A percentile compares a stretch with the other conserved stretches of the same genome.
These are phyloP conservation scores for Chironomus tentans DNA, from an alignment of 2,888 invertebrate species.

Conservation along the genomic window DNA sequence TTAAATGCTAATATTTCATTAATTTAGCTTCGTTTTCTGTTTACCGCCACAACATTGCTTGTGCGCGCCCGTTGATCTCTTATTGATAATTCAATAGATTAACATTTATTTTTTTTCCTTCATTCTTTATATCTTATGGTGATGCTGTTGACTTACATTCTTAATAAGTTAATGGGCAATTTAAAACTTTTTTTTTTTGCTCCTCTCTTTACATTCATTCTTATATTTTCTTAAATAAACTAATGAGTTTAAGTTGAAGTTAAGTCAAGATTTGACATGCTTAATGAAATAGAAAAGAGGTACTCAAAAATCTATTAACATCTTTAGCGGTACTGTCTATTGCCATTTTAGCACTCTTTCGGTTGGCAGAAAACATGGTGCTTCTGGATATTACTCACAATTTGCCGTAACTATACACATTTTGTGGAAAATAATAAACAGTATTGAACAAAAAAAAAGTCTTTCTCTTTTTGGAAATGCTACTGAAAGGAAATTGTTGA, in stretches of 20 bases:
- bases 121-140: no score
- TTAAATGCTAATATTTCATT: slow-evolving; percentile 17
- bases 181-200: background rate
- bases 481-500: background rate
- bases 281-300: background rate
- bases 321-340: slow-evolving; percentile 2
- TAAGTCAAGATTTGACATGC: background rate
- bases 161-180: background rate
- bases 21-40: slow-evolving; percentile 6
- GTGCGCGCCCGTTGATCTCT: background rate
- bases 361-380: background rate
- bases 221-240: background rate
- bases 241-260: no score
- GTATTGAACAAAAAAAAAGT: background rate
- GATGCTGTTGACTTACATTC: background rate
- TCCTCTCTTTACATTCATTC: background rate
- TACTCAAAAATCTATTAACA: slow-evolving; percentile 1
- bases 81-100: slow-evolving; percentile 18
- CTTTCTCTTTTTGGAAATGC: background rate
- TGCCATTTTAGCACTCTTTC: background rate
- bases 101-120: background rate
- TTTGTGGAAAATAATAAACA: background rate
- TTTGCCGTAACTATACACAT: background rate
- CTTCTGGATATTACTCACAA: background rate
- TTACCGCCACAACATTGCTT: background rate